A percentile compares a stretch with the other conserved stretches of the same genome.
These are phyloP conservation scores for Danio jaintianensis DNA, from an alignment of 2,797 vertebrate genomes.

Conservation along the genomic window DNA sequence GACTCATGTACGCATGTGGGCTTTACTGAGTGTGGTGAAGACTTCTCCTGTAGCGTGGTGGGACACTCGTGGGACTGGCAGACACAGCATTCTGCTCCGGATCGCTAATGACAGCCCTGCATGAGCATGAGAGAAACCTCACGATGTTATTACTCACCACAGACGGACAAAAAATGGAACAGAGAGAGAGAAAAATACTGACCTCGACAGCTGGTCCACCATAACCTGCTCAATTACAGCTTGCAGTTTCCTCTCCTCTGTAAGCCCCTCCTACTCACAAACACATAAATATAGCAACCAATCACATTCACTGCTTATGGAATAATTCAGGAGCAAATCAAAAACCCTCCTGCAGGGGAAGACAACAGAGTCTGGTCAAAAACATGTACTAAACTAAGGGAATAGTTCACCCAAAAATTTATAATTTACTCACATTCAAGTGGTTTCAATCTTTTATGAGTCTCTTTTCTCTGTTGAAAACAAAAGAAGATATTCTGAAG, in stretches of 20 bases:
- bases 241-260: constrained; percentile 77
- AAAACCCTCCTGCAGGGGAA: constrained; percentile 5
- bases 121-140: constrained; percentile 13
- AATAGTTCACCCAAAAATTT: no score
- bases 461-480: no score
- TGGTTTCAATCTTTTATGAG: no score
- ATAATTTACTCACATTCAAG: no score
- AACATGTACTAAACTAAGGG: no score
- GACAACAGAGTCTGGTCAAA: constrained; percentile 2
- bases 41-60: constrained; percentile 57
- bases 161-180: constrained; percentile 12
- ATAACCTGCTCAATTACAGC: constrained; percentile 81
- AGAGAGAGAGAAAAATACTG: constrained; percentile 2
- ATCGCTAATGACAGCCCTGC: constrained; percentile 83
- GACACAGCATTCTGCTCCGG: constrained; percentile 76
- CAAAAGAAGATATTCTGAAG: no score
- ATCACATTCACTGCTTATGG: neutral
- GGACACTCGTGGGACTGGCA: constrained; percentile 43
- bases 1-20: constrained; percentile 23
- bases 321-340: neutral
- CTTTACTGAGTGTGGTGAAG: constrained; percentile 61
- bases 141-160: constrained; percentile 33
- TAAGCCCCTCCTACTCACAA: constrained; percentile 75
- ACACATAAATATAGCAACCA: constrained; percentile 29
- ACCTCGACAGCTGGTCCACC: constrained; percentile 78